A percentile compares a stretch with the other conserved stretches of the same genome.
Evolutionary conservation across 2,113 vertebrate genomes (phyloP).

Genomic region (Onychorhynchus coronatus): DNA sequence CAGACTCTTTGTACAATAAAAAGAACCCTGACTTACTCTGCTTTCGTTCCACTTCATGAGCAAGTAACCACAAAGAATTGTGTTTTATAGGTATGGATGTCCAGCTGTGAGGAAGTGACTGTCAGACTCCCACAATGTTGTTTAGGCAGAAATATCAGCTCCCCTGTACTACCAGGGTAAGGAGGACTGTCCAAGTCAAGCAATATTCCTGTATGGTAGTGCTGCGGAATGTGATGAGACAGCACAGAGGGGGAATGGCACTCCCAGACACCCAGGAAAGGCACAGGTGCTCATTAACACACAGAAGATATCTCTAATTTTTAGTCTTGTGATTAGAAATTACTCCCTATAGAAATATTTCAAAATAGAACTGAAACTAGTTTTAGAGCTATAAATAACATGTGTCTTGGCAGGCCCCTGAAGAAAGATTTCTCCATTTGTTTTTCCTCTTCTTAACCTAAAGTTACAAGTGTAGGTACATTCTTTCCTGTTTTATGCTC

Average conservation of each 20-base stretch:
- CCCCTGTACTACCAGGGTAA: not conserved
- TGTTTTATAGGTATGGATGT: not conserved
- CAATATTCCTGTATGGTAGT: not conserved
- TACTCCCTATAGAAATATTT: not conserved
- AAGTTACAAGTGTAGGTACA: not conserved
- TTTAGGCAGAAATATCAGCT: not conserved
- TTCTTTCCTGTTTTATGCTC: not conserved
- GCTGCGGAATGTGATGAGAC: not conserved
- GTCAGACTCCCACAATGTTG: not conserved
- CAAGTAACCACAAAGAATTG: not conserved
- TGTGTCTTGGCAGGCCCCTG: not conserved
- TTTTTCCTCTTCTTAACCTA: constrained; percentile 14
- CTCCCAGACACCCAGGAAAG: not conserved
- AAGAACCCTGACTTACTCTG: not conserved
- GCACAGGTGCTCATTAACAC: constrained; percentile 24
- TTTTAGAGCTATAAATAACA: constrained; percentile 19
- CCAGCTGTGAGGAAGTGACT: not conserved
- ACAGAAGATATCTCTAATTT: not conserved
- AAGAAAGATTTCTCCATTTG: constrained; percentile 39
- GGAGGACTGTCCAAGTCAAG: not conserved
- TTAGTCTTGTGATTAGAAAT: constrained; percentile 16
- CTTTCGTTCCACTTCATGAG: not conserved
- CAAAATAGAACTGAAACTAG: constrained; percentile 19
- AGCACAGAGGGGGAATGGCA: not conserved
- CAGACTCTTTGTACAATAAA: not conserved